Conservation (phyloP, 2,113 vertebrate species). For the Tragelaphus buxtoni region DNA sequence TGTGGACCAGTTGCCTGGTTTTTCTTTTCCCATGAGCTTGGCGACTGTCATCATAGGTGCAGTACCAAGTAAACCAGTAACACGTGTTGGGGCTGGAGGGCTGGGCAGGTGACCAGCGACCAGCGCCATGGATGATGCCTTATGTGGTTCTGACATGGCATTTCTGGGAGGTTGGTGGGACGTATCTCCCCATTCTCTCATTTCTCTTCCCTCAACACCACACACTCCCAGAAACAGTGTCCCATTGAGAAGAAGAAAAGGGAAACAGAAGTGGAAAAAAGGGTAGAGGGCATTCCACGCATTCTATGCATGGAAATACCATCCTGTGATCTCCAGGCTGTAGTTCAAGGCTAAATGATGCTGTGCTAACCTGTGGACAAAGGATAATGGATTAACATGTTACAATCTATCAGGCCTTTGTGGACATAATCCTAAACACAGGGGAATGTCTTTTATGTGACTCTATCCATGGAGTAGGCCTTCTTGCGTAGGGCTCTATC, state of each 20-base stretch:
- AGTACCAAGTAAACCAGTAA: neutral
- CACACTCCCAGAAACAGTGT: neutral
- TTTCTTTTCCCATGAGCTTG: neutral
- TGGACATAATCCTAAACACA: neutral
- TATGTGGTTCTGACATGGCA: neutral
- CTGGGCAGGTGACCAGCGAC: neutral
- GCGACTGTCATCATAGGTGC: neutral
- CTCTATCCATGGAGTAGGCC: neutral
- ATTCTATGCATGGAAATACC: neutral
- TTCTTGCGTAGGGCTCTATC: neutral
- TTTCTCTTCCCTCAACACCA: neutral
- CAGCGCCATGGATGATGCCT: neutral
- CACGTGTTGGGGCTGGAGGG: neutral
- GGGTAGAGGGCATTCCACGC: neutral
- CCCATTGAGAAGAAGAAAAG: neutral
- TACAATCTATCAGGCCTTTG: neutral
- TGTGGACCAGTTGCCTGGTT: neutral
- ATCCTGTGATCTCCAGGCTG: neutral
- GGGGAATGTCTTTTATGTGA: neutral
- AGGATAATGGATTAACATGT: neutral
- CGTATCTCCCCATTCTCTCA: neutral
- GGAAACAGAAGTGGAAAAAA: neutral
- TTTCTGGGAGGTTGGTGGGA: neutral
- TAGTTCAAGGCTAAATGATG: neutral
- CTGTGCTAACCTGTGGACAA: neutral